Base-by-base conservation (phyloP, 2,888 invertebrate species). In the Nymphalis c-album region DNA sequence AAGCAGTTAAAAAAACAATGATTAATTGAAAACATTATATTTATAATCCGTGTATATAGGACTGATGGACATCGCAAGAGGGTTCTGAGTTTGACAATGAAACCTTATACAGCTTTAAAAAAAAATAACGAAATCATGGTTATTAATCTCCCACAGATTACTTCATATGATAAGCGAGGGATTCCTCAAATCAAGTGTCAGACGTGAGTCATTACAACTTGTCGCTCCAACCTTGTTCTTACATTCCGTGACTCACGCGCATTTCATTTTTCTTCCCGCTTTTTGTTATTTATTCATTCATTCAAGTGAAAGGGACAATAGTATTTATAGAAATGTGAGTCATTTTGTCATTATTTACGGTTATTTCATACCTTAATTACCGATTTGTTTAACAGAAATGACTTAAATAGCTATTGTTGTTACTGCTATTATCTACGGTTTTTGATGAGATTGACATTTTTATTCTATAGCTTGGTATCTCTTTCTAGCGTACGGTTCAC, bases 201-300 rank as follows among this genome's bases (percentile, higher is more conserved):
- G 63, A 65, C 73, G 77, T 88, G 88, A 85, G 75, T 88, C 87
- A 88, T 75, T 73, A 66, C 73, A 75, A 77, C 80, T 83, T 81
- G 80, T 79, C 79, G 67, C 8, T 40, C 17, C 68, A 66, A 68
- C 65, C 70, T 70, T 60, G 65, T 71, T 60, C 70, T 69, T 70
- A 17, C 60, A 68, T 72, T 70, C 74, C 72, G 71, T 80, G 82
- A 85, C 80, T 85, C 85, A 84, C 73, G 77, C 75, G 77, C 74
- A 65, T 65, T 68, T 57, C 46, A 60, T 58, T 58, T 53, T 60
- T 60, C 40, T 60, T 47, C 31, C 77, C 77, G 76, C 53, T 53
- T 77, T 77, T 73, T 72, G 68, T 66, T 71, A 57, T n/a, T 40
- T 73, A 77, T 73, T 68, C 67, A 71, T 71, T 31, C 20, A 71